Base-by-base conservation (phyloP, 2,113 vertebrate genomes). In the Megalops atlanticus region DNA sequence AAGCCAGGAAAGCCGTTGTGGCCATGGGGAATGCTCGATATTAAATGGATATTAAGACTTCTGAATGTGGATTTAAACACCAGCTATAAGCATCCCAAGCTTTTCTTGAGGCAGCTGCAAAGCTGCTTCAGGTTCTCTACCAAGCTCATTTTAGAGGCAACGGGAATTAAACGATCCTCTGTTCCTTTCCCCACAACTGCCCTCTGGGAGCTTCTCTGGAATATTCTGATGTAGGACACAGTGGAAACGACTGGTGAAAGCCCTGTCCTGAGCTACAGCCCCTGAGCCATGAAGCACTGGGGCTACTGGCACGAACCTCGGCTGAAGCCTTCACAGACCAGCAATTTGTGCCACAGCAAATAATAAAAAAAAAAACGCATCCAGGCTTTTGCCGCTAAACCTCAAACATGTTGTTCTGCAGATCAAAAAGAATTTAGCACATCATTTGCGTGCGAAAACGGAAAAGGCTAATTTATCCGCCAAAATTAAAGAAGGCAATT, bases 51-150 rank as follows among this genome's bases (percentile, higher is more conserved):
- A 58, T 64, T 80, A 64, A 43, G 72, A 36, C 38, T 75, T 75
- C 39, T 40, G 80, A 75, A 73, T 8, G 24, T 43, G 73, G 80
- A 81, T 81, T 81, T 81, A 64, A n/a, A 76, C 6, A 33, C 38
- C 36, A 18, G 38, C 36, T 68, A 75, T 73, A 69, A 41, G 14
- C 16, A 21, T 58, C 35, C n/a, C 49, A 41, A n/a, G 68, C 80
- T 81, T 73, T 36, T 36, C 33, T 68, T 58, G 33, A 81, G 49
- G 49, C 49, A n/a, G 31, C 36, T 33, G 27, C 45, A 75, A 80
- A 64, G 49, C 72, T 16, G 49, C 24, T 74, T 74, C 73, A 31
- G 39, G 80, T 74, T 74, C 43, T 41, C 36, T 15, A 10, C 27
- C 39, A 64, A 15, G 6, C 31, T 11, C 40, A 16, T 6, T 70